phyloP scores from a whole-genome alignment of 30 jellyfish, hydroid and myxozoan genomes.

The Hydractinia echinata region DNA sequence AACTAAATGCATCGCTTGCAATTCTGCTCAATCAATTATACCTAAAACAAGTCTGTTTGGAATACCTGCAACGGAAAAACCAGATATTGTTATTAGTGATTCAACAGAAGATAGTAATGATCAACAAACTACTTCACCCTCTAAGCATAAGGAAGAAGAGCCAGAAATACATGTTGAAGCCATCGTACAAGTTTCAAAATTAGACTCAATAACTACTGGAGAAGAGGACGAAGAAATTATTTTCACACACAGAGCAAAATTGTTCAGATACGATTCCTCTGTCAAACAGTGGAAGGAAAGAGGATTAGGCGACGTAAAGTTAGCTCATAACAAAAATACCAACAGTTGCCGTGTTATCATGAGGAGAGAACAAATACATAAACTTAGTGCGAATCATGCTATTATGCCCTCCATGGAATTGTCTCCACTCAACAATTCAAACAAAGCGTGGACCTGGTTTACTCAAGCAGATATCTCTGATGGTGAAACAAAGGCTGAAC shows the following conservation, averaged over 20 bases:
- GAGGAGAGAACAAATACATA: conserved; percentile 85
- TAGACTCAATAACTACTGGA: conserved; percentile 49
- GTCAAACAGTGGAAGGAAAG: conserved; percentile 75
- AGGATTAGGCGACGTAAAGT: conserved; percentile 74
- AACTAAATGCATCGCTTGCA: conserved; percentile 22
- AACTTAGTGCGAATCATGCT: conserved; percentile 62
- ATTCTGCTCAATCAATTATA: background rate
- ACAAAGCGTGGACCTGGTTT: conserved; percentile 80
- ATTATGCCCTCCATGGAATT: conserved; percentile 52
- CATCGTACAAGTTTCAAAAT: conserved; percentile 17
- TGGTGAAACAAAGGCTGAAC: conserved; percentile 57
- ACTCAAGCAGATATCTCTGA: conserved; percentile 80
- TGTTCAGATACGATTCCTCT: conserved; percentile 53
- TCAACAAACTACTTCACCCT: background rate
- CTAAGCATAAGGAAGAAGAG: conserved; percentile 22
- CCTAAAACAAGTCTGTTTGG: background rate
- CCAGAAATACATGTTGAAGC: conserved; percentile 37
- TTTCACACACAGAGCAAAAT: conserved; percentile 55
- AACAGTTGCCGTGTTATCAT: conserved; percentile 56
- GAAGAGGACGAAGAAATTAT: conserved; percentile 65
- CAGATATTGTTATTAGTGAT: background rate
- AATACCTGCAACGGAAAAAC: background rate
- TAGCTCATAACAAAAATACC: conserved; percentile 31
- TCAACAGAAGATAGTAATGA: background rate
- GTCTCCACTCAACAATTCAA: conserved; percentile 25